phyloP scores from a whole-genome alignment of 2,113 vertebrate species.

The Arizona elegans region DNA sequence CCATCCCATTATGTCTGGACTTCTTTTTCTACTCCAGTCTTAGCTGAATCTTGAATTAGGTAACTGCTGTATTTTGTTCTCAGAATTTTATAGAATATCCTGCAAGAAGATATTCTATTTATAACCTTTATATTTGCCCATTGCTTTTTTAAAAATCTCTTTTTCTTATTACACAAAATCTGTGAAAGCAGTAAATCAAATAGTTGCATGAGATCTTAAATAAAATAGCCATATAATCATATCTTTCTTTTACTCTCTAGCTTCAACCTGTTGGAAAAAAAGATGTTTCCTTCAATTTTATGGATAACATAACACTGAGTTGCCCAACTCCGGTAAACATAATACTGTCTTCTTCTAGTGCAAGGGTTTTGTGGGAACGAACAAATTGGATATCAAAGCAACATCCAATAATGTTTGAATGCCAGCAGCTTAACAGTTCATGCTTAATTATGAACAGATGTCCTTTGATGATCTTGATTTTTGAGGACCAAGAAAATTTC shows the following conservation, averaged over 20 bases:
- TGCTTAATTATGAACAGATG: neutral
- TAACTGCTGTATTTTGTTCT: neutral
- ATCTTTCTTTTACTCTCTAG: constrained; percentile 56
- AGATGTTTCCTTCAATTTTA: constrained; percentile 72
- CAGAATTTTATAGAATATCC: neutral
- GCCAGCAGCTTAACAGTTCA: neutral
- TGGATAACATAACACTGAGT: constrained; percentile 57
- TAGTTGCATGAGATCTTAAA: neutral
- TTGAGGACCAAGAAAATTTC: neutral
- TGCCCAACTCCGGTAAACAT: constrained; percentile 82
- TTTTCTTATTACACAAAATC: neutral
- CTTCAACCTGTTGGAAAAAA: constrained; percentile 84
- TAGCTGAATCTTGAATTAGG: neutral
- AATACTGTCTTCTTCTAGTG: neutral
- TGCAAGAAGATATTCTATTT: neutral
- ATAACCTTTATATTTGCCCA: neutral
- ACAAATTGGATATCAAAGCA: neutral
- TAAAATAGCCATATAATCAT: neutral
- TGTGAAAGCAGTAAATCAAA: neutral
- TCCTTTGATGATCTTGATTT: neutral
- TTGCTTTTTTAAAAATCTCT: neutral
- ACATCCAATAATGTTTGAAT: neutral
- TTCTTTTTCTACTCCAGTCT: neutral
- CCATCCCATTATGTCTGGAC: neutral
- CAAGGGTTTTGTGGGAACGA: neutral